Percentiles rank a stretch among this genome's conserved stretches.
Evolutionary conservation across 1,140 invertebrate genomes (phyloP).

Genomic region (Pseudomyrmex dendroicus): DNA sequence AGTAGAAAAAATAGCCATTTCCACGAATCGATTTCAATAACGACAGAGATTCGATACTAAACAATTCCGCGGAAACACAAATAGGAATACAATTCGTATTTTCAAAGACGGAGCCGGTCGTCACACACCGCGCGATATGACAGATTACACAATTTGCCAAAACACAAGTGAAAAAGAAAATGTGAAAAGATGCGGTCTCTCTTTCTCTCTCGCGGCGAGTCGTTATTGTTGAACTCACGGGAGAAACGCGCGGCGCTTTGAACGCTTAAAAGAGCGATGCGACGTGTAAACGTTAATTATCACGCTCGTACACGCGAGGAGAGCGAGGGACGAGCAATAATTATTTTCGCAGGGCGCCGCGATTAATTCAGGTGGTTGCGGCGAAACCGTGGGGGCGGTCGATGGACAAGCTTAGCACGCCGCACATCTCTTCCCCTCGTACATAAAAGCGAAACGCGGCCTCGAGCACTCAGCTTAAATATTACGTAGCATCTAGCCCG

Average conservation of each 20-base stretch:
- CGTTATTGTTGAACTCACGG: constrained; percentile 26
- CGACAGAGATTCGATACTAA: too few species aligned
- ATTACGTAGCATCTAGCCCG: constrained; percentile 64
- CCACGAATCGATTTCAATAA: too few species aligned
- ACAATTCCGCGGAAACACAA: neutral
- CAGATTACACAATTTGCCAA: constrained; percentile 7
- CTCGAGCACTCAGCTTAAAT: constrained; percentile 71
- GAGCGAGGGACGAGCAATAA: constrained; percentile 73
- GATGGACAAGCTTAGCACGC: constrained; percentile 68
- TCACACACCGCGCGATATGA: neutral
- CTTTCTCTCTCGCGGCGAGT: constrained; percentile 4
- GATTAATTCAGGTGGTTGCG: constrained; percentile 72
- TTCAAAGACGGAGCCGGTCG: neutral
- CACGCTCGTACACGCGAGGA: constrained; percentile 59
- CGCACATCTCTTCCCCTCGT: constrained; percentile 23
- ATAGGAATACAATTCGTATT: neutral
- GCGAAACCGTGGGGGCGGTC: constrained; percentile 18
- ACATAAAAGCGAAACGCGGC: constrained; percentile 58
- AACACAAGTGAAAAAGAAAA: neutral
- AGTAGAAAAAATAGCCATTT: neutral
- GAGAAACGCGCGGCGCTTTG: constrained; percentile 48
- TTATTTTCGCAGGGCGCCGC: constrained; percentile 70
- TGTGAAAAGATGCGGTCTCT: neutral
- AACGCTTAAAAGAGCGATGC: constrained; percentile 62
- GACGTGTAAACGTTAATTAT: constrained; percentile 74